Evolutionary conservation across 2,113 vertebrate genomes (phyloP), one percentile per base, ranked within the genome.

Genomic region (Microcebus tavaratra): DNA sequence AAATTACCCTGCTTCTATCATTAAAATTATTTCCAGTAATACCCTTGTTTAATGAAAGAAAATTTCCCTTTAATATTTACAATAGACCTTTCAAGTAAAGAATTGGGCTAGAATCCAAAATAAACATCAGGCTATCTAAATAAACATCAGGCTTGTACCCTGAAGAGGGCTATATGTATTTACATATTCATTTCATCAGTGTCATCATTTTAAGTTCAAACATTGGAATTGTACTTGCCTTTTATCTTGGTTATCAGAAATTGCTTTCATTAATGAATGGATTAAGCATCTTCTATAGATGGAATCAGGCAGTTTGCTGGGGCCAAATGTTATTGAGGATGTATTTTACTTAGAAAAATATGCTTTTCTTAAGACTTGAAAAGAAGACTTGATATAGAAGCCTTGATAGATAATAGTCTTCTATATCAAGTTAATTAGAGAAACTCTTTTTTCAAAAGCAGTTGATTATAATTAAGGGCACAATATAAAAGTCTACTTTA

Each of bases 1-100:
- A 89, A 97, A 97, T 93, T 83, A 59, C 31, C 57, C 81, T 9
- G n/a, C 2, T 84, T 57, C 7, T 84, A 79, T 88, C 82, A 73
- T 79, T 96, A 92, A 97, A 96, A 95, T 97, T 93, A 95, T 97
- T 97, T 98, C 88, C 86, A 94, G 34, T 83, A 96, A 97, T 97
- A 93, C 14, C 55, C 83, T 96, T 36, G 0, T 61, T 97, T 34
- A 91, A 25, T 94, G 59, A 91, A 98, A 95, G 55, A 97, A 98
- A 98, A 81, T 67, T 73, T 88, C 0, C 6, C 39, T 98, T 98
- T 97, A 6, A 45, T 97, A 82, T 63, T 94, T 89, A 95, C 67
- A 95, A 91, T 95, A 96, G 97, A 88, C 96, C 88, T 95, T 97
- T 31, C 21, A 97, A 27, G 14, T 73, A 50, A 94, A 97, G 94